Conservation (phyloP, 1,140 invertebrate species). For the Centruroides sculpturatus region DNA sequence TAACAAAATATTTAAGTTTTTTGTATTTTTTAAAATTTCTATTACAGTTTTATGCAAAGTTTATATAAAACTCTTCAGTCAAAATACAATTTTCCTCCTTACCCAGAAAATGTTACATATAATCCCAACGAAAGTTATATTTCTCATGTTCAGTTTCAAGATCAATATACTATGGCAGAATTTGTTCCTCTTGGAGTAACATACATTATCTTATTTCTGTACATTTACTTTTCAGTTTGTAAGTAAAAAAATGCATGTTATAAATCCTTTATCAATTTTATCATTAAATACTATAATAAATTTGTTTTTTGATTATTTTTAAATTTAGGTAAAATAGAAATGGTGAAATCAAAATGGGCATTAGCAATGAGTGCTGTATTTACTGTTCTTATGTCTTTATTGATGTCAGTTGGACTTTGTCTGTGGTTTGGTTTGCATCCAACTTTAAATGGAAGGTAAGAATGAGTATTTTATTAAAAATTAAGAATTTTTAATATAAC, state of each 20-base stretch:
- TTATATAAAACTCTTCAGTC: constrained; percentile 50
- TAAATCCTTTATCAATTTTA: neutral
- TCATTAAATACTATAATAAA: too few relatives aligned
- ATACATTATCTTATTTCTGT: constrained; percentile 72
- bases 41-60: constrained; percentile 57
- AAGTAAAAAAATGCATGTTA: constrained; percentile 35
- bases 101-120: constrained; percentile 31
- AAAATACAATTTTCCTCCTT: constrained; percentile 50
- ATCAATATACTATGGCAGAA: constrained; percentile 71
- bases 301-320: too few relatives aligned
- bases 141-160: constrained; percentile 67
- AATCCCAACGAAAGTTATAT: constrained; percentile 18
- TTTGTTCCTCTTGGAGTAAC: constrained; percentile 67
- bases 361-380: constrained; percentile 76
- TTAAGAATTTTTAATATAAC: too few relatives aligned
- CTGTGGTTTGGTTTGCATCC: constrained; percentile 64
- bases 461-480: neutral
- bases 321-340: constrained; percentile 48
- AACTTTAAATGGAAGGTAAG: constrained; percentile 33
- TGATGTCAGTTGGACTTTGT: constrained; percentile 87
- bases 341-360: constrained; percentile 79
- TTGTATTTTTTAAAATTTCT: constrained; percentile 12
- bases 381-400: constrained; percentile 73
- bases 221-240: constrained; percentile 86
- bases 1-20: too few relatives aligned